Evolutionary conservation across 2,888 invertebrate genomes (phyloP), one percentile per base, ranked within the genome.

Genomic region (Anodontia alba): DNA sequence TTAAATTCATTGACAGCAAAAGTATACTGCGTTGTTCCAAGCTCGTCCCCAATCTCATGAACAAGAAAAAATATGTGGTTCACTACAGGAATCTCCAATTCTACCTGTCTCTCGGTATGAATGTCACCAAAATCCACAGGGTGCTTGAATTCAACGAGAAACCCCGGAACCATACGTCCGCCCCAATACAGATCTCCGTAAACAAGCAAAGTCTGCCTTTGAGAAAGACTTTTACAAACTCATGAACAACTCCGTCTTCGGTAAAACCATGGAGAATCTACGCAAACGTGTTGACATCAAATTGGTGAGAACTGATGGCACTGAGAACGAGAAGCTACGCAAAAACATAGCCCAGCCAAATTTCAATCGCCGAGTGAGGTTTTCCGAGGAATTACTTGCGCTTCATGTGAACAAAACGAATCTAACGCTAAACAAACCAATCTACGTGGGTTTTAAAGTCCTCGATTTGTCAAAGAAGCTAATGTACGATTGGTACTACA

Each of bases 1-100:
- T 78, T 1, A 78, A 71, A 46, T 75, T 81, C 68, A 31, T 78
- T 29, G 78, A 78, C 7, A 78, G 72, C 29, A 49, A 89, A 33
- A 75, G 69, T 36, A 49, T 69, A 29, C 23, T 75, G 38, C 68
- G 68, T 15, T 23, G 33, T 20, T 20, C 49, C 17, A 77, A 80
- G 70, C 80, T 91, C 12, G 67, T 91, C 20, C 82, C 85, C 17
- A 90, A 86, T 31, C 74, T 90, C 42, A 66, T 85, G 69, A 73
- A 85, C 46, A 80, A 90, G 75, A 77, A 73, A 49, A 78, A 88
- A 33, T 94, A 94, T 83, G 81, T 93, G 0, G 87, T 93, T n/a
- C 92, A 94, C 83, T 93, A 94, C 81, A n/a, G 51, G 86, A 36
- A 92, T 90, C 86, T 94, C 38, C 88, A 92, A 81, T 89, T 92